phyloP scores from a whole-genome alignment of 2,113 vertebrate genomes.

The Accipiter virgatus region DNA sequence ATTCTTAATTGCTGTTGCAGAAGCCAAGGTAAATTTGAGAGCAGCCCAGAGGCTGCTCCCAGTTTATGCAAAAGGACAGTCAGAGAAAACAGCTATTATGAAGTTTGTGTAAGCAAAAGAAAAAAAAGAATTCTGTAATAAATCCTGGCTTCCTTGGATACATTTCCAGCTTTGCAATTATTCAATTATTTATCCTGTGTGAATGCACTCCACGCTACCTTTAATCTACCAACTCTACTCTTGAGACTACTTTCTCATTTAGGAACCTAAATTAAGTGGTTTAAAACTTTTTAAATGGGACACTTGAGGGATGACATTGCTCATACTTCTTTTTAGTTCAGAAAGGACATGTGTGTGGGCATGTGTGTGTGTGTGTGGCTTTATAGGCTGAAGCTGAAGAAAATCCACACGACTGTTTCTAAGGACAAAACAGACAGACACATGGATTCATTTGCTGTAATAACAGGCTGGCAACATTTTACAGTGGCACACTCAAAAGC shows the following conservation, averaged over 20 bases:
- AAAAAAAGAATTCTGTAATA: slow-evolving; percentile 27
- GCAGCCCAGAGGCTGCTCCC: slow-evolving; percentile 23
- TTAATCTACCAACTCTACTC: background rate
- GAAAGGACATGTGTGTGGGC: background rate
- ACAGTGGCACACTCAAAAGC: background rate
- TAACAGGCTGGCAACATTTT: background rate
- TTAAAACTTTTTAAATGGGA: background rate
- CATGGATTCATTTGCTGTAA: background rate
- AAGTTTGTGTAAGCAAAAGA: slow-evolving; percentile 53
- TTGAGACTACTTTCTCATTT: background rate
- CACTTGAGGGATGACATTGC: background rate
- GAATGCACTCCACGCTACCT: background rate
- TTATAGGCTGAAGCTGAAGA: background rate
- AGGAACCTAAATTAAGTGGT: background rate
- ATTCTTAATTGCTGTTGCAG: slow-evolving; percentile 33
- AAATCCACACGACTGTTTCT: background rate
- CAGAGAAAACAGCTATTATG: slow-evolving; percentile 45
- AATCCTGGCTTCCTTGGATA: background rate
- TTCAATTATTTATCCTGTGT: background rate
- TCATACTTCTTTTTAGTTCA: background rate
- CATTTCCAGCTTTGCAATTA: slow-evolving; percentile 19
- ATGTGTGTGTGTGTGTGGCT: background rate
- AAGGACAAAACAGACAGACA: background rate
- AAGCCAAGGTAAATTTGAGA: slow-evolving; percentile 52
- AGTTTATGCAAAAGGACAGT: slow-evolving; percentile 28